phyloP scores from a whole-genome alignment of 2,113 vertebrate species.

The human (Homo sapiens) region DNA sequence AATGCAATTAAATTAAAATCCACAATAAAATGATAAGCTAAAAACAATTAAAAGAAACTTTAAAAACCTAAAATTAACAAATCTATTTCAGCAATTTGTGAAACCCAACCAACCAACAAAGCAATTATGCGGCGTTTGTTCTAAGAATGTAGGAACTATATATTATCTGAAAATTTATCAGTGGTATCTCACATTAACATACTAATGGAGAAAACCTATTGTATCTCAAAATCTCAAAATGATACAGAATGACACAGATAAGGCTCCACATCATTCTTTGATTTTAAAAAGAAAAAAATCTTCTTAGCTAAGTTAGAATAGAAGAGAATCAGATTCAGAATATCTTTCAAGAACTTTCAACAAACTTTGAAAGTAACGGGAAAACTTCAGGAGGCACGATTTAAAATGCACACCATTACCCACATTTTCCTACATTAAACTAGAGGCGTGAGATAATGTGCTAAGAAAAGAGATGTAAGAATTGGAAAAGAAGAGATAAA shows the following conservation, averaged over 20 bases:
- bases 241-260: background rate
- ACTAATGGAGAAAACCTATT: background rate
- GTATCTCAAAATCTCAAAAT: background rate
- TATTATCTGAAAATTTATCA: background rate
- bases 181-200: background rate
- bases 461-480: background rate
- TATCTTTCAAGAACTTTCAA: background rate
- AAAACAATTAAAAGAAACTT: background rate
- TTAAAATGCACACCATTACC: background rate
- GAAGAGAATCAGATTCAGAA: background rate
- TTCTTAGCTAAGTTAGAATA: background rate
- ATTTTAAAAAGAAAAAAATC: background rate
- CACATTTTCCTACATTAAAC: background rate
- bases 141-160: background rate
- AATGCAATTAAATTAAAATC: background rate
- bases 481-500: background rate
- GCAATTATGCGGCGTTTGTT: background rate
- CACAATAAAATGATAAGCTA: background rate
- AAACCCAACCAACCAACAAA: background rate
- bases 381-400: background rate
- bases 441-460: background rate
- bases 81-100: background rate
- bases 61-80: slow-evolving; percentile 5
- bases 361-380: background rate
- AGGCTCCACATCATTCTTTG: background rate